Percentiles rank a stretch among this genome's conserved stretches.
Conservation (phyloP, 2,797 vertebrate genomes). For the Poecilia picta region DNA sequence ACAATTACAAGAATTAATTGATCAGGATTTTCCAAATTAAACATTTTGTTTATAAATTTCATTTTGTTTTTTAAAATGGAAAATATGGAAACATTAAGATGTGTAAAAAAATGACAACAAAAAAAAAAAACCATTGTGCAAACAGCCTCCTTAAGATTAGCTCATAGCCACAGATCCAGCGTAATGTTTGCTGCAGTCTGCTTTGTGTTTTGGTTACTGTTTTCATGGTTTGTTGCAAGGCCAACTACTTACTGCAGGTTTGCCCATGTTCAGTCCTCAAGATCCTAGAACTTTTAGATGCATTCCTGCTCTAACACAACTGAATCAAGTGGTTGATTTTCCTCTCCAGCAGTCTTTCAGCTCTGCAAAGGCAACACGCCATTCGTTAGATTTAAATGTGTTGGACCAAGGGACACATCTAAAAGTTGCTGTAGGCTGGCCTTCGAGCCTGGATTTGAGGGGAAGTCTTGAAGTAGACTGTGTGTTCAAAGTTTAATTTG, state of each 20-base stretch:
- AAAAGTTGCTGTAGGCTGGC: no score
- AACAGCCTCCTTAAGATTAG: not conserved
- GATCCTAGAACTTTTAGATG: no score
- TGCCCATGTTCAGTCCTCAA: no score
- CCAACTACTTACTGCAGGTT: not conserved
- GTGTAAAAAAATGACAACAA: not conserved
- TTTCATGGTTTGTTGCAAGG: not conserved
- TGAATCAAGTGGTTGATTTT: no score
- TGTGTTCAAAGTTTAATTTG: not conserved
- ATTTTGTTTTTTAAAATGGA: not conserved
- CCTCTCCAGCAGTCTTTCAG: no score
- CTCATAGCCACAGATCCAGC: not conserved
- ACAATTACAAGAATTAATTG: not conserved
- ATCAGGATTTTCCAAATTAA: not conserved
- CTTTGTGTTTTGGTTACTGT: not conserved
- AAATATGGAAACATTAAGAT: not conserved
- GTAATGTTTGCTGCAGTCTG: not conserved
- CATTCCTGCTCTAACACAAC: no score
- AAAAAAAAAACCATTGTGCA: not conserved
- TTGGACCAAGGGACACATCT: no score
- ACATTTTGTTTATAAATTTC: not conserved
- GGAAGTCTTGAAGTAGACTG: not conserved
- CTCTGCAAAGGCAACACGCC: no score
- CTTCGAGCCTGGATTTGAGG: not conserved
- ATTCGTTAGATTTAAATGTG: no score